A percentile compares a stretch with the other conserved stretches of the same genome.
Conservation (phyloP, 2,888 invertebrate genomes). For the Chesias legatella region DNA sequence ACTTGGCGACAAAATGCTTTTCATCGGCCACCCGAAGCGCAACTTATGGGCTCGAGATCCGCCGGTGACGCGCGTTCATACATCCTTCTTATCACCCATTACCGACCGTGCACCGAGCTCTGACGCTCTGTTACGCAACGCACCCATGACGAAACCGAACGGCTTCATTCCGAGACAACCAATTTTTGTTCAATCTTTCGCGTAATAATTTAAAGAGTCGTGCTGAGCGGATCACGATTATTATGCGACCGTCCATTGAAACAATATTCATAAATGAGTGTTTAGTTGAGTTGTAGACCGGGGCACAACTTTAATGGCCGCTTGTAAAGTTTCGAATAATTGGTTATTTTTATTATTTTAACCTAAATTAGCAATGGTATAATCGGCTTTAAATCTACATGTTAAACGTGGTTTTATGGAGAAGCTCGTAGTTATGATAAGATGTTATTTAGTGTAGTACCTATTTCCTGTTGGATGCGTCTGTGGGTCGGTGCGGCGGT, state of each 20-base stretch:
- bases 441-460: conserved; percentile 12
- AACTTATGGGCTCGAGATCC: conserved; percentile 52
- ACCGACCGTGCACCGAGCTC: conserved; percentile 26
- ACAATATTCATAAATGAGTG: conserved; percentile 50
- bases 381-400: conserved; percentile 14
- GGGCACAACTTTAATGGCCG: conserved; percentile 41
- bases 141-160: conserved; percentile 41
- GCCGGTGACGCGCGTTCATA: conserved; percentile 49
- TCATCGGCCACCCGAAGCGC: conserved; percentile 71
- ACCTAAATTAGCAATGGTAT: conserved; percentile 20
- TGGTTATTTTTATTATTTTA: conserved; percentile 41
- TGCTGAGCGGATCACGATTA: conserved; percentile 67
- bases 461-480: conserved; percentile 9
- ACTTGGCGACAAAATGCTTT: conserved; percentile 63
- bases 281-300: conserved; percentile 45
- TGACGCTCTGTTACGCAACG: conserved; percentile 41
- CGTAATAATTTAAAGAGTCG: conserved; percentile 61
- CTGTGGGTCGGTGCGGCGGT: conserved; percentile 8
- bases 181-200: conserved; percentile 62
- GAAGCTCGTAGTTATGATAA: conserved; percentile 6
- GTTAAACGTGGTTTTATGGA: conserved; percentile 7
- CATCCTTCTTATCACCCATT: conserved; percentile 12
- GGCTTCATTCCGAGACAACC: conserved; percentile 50
- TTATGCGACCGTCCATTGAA: conserved; percentile 51
- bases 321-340: conserved; percentile 42